Evolutionary conservation across 1,140 invertebrate genomes (phyloP).

Genomic region (Drosophila sulfurigaster): DNA sequence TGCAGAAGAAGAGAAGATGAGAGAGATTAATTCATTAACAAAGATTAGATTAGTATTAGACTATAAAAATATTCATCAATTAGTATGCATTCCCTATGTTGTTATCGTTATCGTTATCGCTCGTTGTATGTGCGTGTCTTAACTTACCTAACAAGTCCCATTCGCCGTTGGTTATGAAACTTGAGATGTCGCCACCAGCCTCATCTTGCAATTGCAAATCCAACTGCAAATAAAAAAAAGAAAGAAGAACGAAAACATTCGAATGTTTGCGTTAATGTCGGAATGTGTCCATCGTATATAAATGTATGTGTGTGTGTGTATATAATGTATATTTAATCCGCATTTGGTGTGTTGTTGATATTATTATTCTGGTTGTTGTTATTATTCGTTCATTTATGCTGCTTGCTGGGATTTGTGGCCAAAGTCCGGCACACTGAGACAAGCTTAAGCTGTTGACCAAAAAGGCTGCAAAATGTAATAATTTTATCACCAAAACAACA

Average conservation of each 20-base stretch:
- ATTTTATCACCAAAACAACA: conserved; percentile 47
- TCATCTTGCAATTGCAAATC: conserved; percentile 96
- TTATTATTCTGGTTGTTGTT: background rate
- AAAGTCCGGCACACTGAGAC: conserved; percentile 37
- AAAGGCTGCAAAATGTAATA: conserved; percentile 49
- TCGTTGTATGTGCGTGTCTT: background rate
- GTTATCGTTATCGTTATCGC: conserved; percentile 1
- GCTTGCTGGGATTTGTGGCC: conserved; percentile 33
- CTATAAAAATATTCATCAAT: conserved; percentile 15
- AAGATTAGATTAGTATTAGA: conserved; percentile 24
- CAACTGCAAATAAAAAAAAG: conserved; percentile 88
- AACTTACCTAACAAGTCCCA: conserved; percentile 98
- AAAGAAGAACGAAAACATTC: background rate
- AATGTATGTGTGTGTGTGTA: conserved; percentile 2
- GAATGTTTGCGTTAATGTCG: conserved; percentile 4
- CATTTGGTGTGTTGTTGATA: background rate
- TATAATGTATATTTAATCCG: conserved; percentile 23
- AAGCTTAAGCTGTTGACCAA: conserved; percentile 46
- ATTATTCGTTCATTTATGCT: conserved; percentile 30
- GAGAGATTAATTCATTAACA: conserved; percentile 36
- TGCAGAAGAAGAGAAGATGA: conserved; percentile 51
- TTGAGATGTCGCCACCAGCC: conserved; percentile 95
- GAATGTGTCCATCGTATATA: background rate
- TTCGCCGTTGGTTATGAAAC: conserved; percentile 99
- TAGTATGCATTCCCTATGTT: background rate